Conservation (phyloP, 2,888 invertebrate species). For the Cistogaster globosa region DNA sequence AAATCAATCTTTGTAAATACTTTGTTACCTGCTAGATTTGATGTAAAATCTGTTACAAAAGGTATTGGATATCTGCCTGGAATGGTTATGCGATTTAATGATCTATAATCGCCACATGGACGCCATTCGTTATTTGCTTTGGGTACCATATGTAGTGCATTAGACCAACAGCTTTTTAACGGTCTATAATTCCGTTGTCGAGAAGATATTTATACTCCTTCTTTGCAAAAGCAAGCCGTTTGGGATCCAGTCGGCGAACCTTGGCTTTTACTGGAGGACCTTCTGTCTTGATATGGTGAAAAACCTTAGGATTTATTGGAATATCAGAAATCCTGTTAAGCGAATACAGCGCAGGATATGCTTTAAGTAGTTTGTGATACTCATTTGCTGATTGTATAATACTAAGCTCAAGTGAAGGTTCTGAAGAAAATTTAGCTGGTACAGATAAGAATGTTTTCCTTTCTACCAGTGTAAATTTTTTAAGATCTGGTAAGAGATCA, state of each 20-base stretch:
- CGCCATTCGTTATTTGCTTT: conserved; percentile 75
- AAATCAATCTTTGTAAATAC: conserved; percentile 47
- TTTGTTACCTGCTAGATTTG: conserved; percentile 40
- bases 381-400: not conserved
- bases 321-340: not conserved
- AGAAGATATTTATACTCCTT: conserved; percentile 57
- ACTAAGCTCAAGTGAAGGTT: not conserved
- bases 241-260: conserved; percentile 44
- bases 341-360: not conserved
- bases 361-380: too few relatives aligned
- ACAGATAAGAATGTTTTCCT: not conserved
- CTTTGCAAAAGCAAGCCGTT: not conserved
- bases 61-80: conserved; percentile 79
- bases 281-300: conserved; percentile 24
- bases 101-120: conserved; percentile 77
- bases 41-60: conserved; percentile 75
- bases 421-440: not conserved
- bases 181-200: conserved; percentile 79
- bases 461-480: not conserved
- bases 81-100: conserved; percentile 74
- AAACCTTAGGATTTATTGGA: conserved; percentile 2
- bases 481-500: not conserved
- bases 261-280: conserved; percentile 43
- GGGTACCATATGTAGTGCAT: conserved; percentile 74
- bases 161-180: conserved; percentile 77